Evolutionary conservation across 2,797 vertebrate species (phyloP).

Genomic region (Ataeniobius toweri): DNA sequence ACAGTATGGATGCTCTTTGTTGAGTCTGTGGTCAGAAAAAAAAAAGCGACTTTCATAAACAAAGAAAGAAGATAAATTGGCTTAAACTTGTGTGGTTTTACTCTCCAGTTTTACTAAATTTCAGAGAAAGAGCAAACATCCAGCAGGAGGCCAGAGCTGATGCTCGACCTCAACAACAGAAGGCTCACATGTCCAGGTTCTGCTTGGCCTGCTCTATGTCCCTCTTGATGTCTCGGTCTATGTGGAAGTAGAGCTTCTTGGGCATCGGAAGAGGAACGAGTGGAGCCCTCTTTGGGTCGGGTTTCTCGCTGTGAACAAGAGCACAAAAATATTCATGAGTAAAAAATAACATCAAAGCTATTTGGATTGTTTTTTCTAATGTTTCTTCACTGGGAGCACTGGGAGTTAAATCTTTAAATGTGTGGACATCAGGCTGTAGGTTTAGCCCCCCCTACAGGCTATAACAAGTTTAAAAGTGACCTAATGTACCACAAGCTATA

Average conservation of each 20-base stretch:
- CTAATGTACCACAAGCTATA: too few species aligned
- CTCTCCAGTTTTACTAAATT: slow-evolving; percentile 11
- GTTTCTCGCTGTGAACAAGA: slow-evolving; percentile 69
- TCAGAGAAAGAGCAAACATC: slow-evolving; percentile 9
- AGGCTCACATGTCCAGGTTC: slow-evolving; percentile 85
- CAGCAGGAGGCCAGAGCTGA: not conserved
- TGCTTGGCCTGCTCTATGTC: slow-evolving; percentile 87
- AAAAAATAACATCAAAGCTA: not conserved
- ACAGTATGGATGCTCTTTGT: not conserved
- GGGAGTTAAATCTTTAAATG: not conserved
- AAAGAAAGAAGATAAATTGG: slow-evolving; percentile 27
- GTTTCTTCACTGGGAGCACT: not conserved
- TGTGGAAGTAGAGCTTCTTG: slow-evolving; percentile 88
- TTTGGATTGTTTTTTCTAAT: not conserved
- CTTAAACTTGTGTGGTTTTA: slow-evolving; percentile 35
- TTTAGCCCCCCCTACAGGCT: not conserved
- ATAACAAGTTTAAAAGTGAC: too few species aligned
- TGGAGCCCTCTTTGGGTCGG: slow-evolving; percentile 78
- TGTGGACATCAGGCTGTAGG: not conserved
- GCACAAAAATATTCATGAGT: slow-evolving; percentile 8
- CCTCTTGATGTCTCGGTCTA: slow-evolving; percentile 83
- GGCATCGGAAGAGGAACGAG: slow-evolving; percentile 82
- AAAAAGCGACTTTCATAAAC: slow-evolving; percentile 28
- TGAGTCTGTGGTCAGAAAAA: not conserved
- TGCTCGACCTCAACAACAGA: not conserved